Percentiles rank a stretch among this genome's conserved stretches.
Conservation (phyloP, 2,797 vertebrate genomes). For the Amazonetta brasiliensis region DNA sequence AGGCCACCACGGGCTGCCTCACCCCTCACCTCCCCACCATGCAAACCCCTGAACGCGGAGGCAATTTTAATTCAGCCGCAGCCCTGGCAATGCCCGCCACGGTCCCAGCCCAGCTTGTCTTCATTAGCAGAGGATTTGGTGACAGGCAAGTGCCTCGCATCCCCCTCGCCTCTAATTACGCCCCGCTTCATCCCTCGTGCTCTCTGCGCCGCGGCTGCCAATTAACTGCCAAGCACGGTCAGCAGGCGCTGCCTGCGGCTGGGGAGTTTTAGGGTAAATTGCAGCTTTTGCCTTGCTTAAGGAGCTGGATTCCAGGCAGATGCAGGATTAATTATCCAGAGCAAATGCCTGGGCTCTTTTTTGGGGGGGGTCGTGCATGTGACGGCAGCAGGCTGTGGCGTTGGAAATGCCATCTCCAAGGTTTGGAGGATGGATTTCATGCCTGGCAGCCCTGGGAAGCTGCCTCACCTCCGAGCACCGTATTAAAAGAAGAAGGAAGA, state of each 20-base stretch:
- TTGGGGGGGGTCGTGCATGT: not conserved
- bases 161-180: conserved; percentile 23
- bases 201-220: not conserved
- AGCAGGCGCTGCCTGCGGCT: not conserved
- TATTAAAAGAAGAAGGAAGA: not conserved
- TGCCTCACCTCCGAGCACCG: not conserved
- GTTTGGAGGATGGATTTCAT: not conserved
- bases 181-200: not conserved
- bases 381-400: not conserved
- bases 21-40: too few species aligned
- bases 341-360: not conserved
- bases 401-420: not conserved
- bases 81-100: not conserved
- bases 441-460: not conserved
- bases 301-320: not conserved
- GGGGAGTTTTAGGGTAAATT: not conserved
- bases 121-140: conserved; percentile 39
- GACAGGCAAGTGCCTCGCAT: conserved; percentile 28
- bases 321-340: not conserved
- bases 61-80: not conserved
- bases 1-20: too few species aligned
- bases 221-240: not conserved
- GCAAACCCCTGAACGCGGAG: not conserved
- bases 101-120: not conserved
- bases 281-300: not conserved